phyloP scores from a whole-genome alignment of 2,113 vertebrate species.

The Misgurnus mizolepis region DNA sequence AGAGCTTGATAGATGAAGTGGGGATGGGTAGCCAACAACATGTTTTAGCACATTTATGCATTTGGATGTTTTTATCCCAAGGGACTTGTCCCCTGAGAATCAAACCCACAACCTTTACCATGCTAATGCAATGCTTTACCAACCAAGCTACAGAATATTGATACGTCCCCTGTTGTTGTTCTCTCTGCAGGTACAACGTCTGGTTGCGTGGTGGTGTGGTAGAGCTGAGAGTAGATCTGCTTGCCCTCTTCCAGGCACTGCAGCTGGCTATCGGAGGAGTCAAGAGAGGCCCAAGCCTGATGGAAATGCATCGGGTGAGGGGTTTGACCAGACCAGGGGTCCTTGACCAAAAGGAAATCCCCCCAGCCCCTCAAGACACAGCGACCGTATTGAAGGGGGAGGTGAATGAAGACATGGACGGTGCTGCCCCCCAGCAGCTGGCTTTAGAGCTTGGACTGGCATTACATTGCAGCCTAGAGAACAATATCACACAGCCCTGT shows the following conservation, averaged over 20 bases:
- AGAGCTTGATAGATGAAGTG: background rate
- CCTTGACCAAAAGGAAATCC: constrained; percentile 28
- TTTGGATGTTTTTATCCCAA: no score
- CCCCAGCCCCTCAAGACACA: constrained; percentile 56
- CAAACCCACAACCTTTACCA: no score
- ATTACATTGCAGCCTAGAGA: constrained; percentile 67
- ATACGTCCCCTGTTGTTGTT: background rate
- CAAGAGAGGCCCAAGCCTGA: constrained; percentile 45
- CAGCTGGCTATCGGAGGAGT: constrained; percentile 56
- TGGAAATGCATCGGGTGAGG: constrained; percentile 56
- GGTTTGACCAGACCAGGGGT: constrained; percentile 47
- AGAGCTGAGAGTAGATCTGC: constrained; percentile 74
- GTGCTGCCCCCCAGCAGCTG: background rate
- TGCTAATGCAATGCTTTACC: no score
- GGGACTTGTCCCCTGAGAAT: no score
- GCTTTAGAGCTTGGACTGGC: constrained; percentile 66
- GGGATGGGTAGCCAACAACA: background rate
- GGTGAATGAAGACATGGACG: background rate
- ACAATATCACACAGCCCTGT: constrained; percentile 62
- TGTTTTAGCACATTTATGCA: background rate
- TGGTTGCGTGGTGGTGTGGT: constrained; percentile 52
- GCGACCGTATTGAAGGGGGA: constrained; percentile 54
- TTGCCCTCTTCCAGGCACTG: constrained; percentile 71
- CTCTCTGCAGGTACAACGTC: constrained; percentile 65
- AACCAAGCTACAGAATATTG: background rate